Percentiles rank a stretch among this genome's conserved stretches.
These are phyloP conservation scores for Chironomus tepperi DNA, from an alignment of 1,140 invertebrate species.

Conservation along the genomic window DNA sequence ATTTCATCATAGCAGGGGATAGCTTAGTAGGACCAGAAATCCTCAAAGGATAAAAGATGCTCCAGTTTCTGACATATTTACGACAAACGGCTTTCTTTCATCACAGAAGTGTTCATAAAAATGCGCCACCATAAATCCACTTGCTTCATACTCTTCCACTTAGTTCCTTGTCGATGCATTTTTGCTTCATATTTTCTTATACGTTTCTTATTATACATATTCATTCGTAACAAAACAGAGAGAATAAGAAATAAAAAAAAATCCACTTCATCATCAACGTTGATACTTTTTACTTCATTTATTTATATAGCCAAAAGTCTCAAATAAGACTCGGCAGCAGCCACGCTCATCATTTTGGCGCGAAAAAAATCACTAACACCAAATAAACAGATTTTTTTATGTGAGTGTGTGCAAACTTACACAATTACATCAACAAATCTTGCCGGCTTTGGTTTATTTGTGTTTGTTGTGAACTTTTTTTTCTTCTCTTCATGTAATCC, in stretches of 20 bases:
- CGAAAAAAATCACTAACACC: background rate
- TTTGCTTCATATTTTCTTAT: background rate
- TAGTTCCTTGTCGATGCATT: background rate
- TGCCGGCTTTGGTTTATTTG: too few species aligned
- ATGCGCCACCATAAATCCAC: too few species aligned
- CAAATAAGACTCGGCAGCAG: background rate
- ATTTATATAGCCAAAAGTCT: background rate
- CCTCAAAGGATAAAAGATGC: too few species aligned
- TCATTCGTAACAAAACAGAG: background rate
- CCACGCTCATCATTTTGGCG: conserved; percentile 5
- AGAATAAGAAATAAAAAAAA: background rate
- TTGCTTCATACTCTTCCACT: background rate
- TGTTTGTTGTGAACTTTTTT: too few species aligned
- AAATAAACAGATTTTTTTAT: background rate
- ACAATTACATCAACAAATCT: too few species aligned
- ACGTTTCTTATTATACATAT: background rate
- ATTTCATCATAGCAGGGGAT: too few species aligned
- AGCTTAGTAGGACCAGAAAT: too few species aligned
- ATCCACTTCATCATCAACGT: background rate
- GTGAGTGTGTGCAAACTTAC: too few species aligned
- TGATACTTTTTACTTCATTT: background rate
- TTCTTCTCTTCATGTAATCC: too few species aligned
- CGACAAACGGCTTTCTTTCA: too few species aligned
- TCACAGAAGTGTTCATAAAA: too few species aligned
- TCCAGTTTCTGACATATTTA: too few species aligned